Conservation (phyloP, 2,797 vertebrate genomes). For the Tokudaia muenninki region DNA sequence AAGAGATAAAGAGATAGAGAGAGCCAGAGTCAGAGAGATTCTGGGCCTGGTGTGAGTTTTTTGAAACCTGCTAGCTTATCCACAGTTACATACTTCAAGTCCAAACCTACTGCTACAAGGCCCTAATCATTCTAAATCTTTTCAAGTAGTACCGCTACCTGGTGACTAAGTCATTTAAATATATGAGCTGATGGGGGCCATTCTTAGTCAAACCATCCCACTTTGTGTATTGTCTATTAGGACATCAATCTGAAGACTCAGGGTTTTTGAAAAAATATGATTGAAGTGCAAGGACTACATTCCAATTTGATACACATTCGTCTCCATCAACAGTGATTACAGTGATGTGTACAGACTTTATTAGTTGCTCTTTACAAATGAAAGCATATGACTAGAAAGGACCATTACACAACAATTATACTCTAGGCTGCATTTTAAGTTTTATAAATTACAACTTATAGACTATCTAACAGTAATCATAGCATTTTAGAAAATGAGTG, state of each 20-base stretch:
- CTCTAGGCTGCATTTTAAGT: conserved; percentile 58
- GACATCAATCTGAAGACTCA: background rate
- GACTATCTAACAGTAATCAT: conserved; percentile 60
- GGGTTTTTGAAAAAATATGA: conserved; percentile 31
- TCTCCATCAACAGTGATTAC: background rate
- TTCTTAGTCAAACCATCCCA: background rate
- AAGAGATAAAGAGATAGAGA: too few relatives aligned
- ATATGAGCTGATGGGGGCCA: background rate
- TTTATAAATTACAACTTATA: conserved; percentile 67
- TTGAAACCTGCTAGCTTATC: background rate
- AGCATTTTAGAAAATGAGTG: conserved; percentile 58
- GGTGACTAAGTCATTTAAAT: background rate
- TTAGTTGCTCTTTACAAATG: conserved; percentile 45
- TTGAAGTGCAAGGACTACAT: background rate
- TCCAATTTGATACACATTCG: conserved; percentile 10
- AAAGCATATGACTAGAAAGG: conserved; percentile 52
- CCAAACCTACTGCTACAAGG: background rate
- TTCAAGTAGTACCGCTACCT: background rate
- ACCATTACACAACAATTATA: conserved; percentile 67
- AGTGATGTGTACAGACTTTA: background rate
- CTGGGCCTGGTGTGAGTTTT: background rate
- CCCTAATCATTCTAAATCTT: background rate
- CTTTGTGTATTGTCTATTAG: background rate
- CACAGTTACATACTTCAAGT: background rate
- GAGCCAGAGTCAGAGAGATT: background rate